A percentile compares a stretch with the other conserved stretches of the same genome.
Evolutionary conservation across 2,113 vertebrate genomes (phyloP).

Genomic region (Microcebus lehilahytsara): DNA sequence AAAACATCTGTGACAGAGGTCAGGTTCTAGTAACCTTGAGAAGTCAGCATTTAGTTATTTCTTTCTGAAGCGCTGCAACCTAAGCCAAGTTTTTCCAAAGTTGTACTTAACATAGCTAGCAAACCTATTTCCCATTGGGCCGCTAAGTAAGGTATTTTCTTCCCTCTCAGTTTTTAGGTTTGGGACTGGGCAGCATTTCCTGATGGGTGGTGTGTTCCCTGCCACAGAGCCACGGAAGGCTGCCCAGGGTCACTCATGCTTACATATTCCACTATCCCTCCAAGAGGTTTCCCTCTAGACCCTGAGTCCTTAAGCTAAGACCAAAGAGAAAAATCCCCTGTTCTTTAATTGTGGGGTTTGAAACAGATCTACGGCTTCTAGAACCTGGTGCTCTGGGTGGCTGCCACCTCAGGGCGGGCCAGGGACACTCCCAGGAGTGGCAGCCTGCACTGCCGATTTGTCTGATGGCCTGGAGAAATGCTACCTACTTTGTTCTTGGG

Average conservation of each 20-base stretch:
- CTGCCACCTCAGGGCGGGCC: no score
- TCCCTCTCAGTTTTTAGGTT: neutral
- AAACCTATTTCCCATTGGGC: neutral
- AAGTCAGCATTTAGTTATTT: neutral
- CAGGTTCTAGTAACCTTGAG: neutral
- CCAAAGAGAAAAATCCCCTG: rapidly evolving
- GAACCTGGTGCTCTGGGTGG: neutral
- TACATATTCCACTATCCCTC: neutral
- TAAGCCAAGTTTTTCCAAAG: neutral
- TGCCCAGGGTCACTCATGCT: neutral
- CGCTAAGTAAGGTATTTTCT: neutral
- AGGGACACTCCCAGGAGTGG: neutral
- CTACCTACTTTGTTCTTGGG: neutral
- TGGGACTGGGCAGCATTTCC: neutral
- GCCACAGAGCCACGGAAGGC: neutral
- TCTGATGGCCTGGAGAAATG: neutral
- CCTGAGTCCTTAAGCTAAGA: neutral
- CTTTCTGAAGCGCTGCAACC: neutral
- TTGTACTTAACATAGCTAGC: neutral
- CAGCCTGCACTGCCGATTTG: rapidly evolving
- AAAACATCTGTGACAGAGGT: no score
- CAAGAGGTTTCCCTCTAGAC: neutral
- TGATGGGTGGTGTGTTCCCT: neutral
- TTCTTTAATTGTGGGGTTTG: neutral
- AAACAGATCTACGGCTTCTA: neutral